A percentile compares a stretch with the other conserved stretches of the same genome.
Evolutionary conservation across 2,113 vertebrate genomes (phyloP).

Genomic region (Siphamia tubifer): DNA sequence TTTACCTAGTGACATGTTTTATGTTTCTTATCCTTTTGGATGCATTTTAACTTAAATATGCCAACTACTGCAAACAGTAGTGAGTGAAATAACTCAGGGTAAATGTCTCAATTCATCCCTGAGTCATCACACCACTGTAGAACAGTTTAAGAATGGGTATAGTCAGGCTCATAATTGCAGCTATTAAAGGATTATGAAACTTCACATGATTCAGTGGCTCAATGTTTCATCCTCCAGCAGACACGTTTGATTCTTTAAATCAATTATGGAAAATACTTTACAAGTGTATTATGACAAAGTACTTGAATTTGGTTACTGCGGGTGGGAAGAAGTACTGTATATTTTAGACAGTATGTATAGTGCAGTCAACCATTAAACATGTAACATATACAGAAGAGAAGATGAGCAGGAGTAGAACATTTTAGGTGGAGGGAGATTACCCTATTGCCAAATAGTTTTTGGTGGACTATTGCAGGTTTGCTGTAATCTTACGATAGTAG

Average conservation of each 20-base stretch:
- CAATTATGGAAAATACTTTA: constrained; percentile 25
- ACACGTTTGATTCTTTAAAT: constrained; percentile 23
- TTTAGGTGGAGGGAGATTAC: too few species aligned
- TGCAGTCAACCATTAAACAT: neutral
- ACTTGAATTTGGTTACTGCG: neutral
- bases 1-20: too few species aligned
- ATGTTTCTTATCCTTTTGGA: neutral
- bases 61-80: neutral
- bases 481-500: too few species aligned
- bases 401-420: too few species aligned
- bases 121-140: neutral
- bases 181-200: neutral
- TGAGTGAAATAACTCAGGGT: neutral
- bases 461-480: too few species aligned
- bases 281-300: constrained; percentile 11
- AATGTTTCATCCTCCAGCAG: neutral
- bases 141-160: neutral
- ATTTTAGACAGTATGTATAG: neutral
- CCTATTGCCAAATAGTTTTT: too few species aligned
- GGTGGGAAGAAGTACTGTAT: neutral
- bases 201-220: neutral
- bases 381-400: too few species aligned
- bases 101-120: neutral
- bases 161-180: neutral
- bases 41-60: neutral